Percentiles rank a stretch among this genome's conserved stretches.
phyloP scores from a whole-genome alignment of 2,113 vertebrate genomes.

The Siniperca chuatsi region DNA sequence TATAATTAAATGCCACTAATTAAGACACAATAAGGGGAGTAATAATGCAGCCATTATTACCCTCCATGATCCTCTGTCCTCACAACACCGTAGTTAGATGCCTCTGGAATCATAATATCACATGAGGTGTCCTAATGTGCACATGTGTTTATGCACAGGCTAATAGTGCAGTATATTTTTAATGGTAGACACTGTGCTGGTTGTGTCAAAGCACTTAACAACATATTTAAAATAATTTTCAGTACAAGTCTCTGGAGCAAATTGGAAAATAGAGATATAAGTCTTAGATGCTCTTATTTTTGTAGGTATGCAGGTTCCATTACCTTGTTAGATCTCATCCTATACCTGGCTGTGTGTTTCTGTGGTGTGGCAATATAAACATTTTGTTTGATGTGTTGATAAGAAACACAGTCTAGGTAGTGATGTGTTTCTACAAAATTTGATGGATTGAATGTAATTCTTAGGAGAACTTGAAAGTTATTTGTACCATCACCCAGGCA shows the following conservation, averaged over 20 bases:
- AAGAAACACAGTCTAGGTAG: background rate
- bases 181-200: slow-evolving; percentile 13
- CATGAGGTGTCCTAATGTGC: slow-evolving; percentile 65
- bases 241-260: background rate
- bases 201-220: slow-evolving; percentile 49
- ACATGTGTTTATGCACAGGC: slow-evolving; percentile 48
- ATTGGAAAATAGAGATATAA: background rate
- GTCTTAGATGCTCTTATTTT: slow-evolving; percentile 8
- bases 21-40: slow-evolving; percentile 81
- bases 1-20: slow-evolving; percentile 83
- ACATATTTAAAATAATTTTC: slow-evolving; percentile 18
- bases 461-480: background rate
- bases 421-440: background rate
- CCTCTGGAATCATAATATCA: slow-evolving; percentile 73
- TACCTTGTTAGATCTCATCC: background rate
- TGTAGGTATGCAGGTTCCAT: background rate
- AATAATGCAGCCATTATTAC: slow-evolving; percentile 82
- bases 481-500: background rate
- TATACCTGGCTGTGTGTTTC: background rate
- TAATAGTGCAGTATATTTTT: slow-evolving; percentile 46
- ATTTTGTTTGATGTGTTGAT: background rate
- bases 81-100: slow-evolving; percentile 64
- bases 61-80: slow-evolving; percentile 76
- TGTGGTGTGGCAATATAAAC: background rate
- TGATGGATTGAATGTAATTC: background rate